A percentile compares a stretch with the other conserved stretches of the same genome.
Evolutionary conservation across 2,797 vertebrate genomes (phyloP).

Genomic region (Anableps anableps): DNA sequence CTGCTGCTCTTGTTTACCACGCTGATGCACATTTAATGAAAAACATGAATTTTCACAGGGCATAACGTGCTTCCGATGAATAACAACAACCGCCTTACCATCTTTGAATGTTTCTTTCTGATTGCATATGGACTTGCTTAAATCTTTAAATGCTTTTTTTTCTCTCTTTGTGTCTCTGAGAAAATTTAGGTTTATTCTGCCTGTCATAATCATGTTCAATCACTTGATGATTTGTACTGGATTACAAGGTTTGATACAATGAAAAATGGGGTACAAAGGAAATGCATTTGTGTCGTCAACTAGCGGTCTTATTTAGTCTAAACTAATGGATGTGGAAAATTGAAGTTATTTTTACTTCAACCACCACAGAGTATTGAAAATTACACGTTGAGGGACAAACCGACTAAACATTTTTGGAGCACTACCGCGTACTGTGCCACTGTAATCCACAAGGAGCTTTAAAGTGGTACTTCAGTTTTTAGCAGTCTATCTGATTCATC

Average conservation of each 20-base stretch:
- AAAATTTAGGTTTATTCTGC: background rate
- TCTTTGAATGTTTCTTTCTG: background rate
- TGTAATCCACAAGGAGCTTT: slow-evolving; percentile 60
- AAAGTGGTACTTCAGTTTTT: slow-evolving; percentile 63
- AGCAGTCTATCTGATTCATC: slow-evolving; percentile 63
- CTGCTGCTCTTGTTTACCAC: slow-evolving; percentile 18
- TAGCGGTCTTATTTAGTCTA: slow-evolving; percentile 67
- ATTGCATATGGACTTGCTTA: background rate
- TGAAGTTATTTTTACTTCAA: slow-evolving; percentile 69
- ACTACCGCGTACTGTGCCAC: slow-evolving; percentile 38
- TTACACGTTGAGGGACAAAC: slow-evolving; percentile 63
- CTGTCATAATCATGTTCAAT: slow-evolving; percentile 19
- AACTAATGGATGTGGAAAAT: slow-evolving; percentile 69
- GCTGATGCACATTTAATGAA: background rate
- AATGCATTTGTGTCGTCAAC: slow-evolving; percentile 60
- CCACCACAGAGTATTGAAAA: slow-evolving; percentile 67
- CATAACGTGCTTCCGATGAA: background rate
- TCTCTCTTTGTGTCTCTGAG: too few relatives aligned
- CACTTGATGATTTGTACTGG: slow-evolving; percentile 14
- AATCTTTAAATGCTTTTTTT: slow-evolving; percentile 1
- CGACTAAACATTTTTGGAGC: slow-evolving; percentile 62
- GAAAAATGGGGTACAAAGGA: slow-evolving; percentile 18
- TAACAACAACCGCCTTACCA: background rate
- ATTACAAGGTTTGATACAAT: slow-evolving; percentile 32
- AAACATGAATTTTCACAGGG: background rate